Conservation (phyloP, 2,113 vertebrate species). For the Pan troglodytes region DNA sequence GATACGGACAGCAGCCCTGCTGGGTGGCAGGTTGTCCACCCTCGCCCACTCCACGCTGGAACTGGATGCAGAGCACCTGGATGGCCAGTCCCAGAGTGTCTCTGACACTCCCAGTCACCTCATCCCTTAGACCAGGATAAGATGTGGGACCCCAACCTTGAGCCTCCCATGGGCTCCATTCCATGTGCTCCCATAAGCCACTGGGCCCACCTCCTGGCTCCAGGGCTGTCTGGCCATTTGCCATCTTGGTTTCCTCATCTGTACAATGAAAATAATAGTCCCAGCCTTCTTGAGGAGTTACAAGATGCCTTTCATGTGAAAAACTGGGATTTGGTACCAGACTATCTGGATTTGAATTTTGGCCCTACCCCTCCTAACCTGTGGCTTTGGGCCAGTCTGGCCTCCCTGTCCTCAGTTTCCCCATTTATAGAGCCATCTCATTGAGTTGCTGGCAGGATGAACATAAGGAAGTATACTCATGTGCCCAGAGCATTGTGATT, state of each 20-base stretch:
- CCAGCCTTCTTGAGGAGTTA: neutral
- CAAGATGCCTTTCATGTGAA: neutral
- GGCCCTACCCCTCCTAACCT: no score
- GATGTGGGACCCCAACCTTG: neutral
- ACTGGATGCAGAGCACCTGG: neutral
- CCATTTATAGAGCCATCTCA: accelerated
- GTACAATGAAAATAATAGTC: neutral
- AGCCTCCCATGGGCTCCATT: accelerated
- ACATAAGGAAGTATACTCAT: neutral
- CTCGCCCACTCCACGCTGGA: neutral
- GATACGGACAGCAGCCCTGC: neutral
- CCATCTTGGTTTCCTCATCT: neutral
- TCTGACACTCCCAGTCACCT: neutral
- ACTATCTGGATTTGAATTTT: neutral
- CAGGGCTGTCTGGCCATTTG: accelerated
- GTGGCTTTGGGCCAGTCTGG: neutral
- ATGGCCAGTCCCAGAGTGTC: neutral
- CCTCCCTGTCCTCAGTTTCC: neutral
- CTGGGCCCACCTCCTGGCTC: neutral
- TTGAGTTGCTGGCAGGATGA: neutral
- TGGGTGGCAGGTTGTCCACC: no score
- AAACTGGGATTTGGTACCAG: neutral
- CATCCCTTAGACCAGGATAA: neutral
- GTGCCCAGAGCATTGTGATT: neutral
- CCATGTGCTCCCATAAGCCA: no score